Conservation (phyloP, 1,140 invertebrate genomes). For the Drosophila trapezifrons region DNA sequence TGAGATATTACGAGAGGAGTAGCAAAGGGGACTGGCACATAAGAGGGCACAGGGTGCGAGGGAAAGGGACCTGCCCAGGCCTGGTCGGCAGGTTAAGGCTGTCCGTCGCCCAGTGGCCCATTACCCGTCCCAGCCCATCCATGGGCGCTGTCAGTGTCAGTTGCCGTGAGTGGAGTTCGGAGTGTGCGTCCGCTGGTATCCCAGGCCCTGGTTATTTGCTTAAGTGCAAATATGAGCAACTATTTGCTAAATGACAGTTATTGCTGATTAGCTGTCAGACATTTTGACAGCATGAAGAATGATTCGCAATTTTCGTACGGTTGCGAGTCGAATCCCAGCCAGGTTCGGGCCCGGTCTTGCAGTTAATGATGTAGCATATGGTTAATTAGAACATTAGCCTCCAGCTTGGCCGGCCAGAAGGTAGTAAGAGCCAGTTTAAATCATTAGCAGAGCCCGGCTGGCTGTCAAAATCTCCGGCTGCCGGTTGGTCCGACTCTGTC, state of each 20-base stretch:
- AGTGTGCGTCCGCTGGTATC: constrained; percentile 9
- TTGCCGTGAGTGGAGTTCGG: constrained; percentile 29
- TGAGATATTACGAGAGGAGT: constrained; percentile 60
- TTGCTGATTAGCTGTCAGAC: constrained; percentile 82
- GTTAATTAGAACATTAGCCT: constrained; percentile 82
- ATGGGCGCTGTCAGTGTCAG: constrained; percentile 64
- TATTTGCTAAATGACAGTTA: constrained; percentile 83
- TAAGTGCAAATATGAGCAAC: constrained; percentile 83
- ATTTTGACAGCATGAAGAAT: constrained; percentile 81
- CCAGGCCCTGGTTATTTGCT: constrained; percentile 68
- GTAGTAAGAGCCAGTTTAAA: constrained; percentile 65
- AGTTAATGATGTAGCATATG: constrained; percentile 80
- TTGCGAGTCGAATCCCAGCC: constrained; percentile 16
- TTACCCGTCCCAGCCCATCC: constrained; percentile 42
- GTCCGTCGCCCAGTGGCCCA: constrained; percentile 52
- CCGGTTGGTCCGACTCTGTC: constrained; percentile 14
- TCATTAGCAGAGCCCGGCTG: constrained; percentile 53
- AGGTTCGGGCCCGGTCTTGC: constrained; percentile 32
- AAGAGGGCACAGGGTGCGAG: constrained; percentile 13
- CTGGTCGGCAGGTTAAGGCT: too few species aligned
- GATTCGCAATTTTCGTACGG: constrained; percentile 74
- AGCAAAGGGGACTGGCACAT: not conserved
- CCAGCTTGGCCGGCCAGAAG: constrained; percentile 10
- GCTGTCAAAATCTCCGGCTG: constrained; percentile 61
- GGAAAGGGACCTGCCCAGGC: constrained; percentile 7